These are phyloP conservation scores for Glareola pratincola DNA, from an alignment of 2,113 vertebrate genomes.

Conservation along the genomic window DNA sequence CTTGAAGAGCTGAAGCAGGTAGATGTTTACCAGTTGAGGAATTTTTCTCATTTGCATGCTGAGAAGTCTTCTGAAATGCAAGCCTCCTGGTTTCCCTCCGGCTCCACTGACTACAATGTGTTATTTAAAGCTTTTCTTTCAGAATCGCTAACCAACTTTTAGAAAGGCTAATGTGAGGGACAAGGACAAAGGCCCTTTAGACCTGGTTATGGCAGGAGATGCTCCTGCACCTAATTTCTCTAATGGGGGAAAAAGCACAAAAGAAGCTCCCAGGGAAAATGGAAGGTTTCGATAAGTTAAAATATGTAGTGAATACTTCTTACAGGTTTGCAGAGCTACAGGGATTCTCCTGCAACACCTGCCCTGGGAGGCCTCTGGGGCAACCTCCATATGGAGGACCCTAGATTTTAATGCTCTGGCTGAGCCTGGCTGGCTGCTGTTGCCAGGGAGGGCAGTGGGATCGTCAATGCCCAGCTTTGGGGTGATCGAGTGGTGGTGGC, in stretches of 20 bases:
- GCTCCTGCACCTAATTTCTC: not conserved
- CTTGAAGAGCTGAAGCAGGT: not conserved
- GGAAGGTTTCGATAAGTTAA: not conserved
- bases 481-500: not conserved
- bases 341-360: not conserved
- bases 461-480: not conserved
- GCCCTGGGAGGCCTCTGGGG: not conserved
- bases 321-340: not conserved
- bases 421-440: not conserved
- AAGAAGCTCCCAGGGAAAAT: not conserved
- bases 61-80: not conserved
- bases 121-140: not conserved
- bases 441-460: not conserved
- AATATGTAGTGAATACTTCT: not conserved
- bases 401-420: not conserved
- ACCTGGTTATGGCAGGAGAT: not conserved
- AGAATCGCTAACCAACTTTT: not conserved
- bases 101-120: not conserved
- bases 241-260: not conserved
- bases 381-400: not conserved
- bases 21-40: not conserved
- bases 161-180: not conserved
- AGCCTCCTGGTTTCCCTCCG: not conserved
- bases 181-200: not conserved
- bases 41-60: not conserved